Percentiles rank a stretch among this genome's conserved stretches.
Conservation (phyloP, 2,797 vertebrate genomes). For the Paguma larvata region DNA sequence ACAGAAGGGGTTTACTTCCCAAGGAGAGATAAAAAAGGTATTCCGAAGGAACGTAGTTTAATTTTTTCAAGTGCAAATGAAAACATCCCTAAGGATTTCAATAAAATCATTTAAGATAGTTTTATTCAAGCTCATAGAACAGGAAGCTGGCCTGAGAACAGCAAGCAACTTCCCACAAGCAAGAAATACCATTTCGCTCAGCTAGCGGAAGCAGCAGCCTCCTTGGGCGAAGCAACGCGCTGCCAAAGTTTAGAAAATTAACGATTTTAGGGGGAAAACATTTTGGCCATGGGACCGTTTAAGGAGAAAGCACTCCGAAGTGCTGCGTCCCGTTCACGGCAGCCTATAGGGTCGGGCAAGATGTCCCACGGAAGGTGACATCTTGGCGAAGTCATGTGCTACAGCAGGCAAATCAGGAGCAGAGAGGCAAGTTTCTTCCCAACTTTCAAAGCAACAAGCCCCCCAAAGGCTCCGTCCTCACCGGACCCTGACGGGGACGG, state of each 20-base stretch:
- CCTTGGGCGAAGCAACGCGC: background rate
- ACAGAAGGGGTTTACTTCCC: background rate
- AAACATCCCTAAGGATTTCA: slow-evolving; percentile 46
- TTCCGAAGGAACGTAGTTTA: slow-evolving; percentile 7
- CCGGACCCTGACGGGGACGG: background rate
- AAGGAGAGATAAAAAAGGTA: background rate
- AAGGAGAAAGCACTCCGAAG: slow-evolving; percentile 1
- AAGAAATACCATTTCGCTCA: background rate
- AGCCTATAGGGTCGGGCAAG: background rate
- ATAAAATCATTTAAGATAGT: background rate
- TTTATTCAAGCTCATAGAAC: background rate
- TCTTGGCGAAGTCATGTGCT: slow-evolving; percentile 23
- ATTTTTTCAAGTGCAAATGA: slow-evolving; percentile 35
- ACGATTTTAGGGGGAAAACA: background rate
- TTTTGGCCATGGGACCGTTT: background rate
- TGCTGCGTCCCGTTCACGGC: background rate
- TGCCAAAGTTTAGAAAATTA: slow-evolving; percentile 1
- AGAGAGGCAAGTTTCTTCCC: slow-evolving; percentile 19
- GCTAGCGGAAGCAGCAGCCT: background rate
- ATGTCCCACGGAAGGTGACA: slow-evolving; percentile 36
- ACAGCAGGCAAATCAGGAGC: slow-evolving; percentile 21
- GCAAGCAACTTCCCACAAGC: background rate
- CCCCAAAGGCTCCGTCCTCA: background rate
- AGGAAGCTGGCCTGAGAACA: background rate
- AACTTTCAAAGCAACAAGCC: background rate